Base-by-base conservation (phyloP, 2,888 invertebrate species). In the Drosophila merina region DNA sequence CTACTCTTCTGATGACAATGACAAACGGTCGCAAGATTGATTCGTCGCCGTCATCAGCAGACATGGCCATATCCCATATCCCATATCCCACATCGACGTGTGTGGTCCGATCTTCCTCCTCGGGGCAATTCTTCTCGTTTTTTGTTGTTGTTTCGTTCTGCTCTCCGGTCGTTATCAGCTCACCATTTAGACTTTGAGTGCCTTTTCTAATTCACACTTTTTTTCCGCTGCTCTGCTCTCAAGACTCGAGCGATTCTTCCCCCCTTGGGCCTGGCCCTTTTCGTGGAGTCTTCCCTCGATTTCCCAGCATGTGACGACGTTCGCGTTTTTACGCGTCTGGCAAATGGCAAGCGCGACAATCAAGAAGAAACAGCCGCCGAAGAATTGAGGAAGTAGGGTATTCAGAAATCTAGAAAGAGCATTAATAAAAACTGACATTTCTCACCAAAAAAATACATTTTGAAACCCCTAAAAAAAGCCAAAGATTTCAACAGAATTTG, bases 151-250 rank as follows among this genome's bases (percentile, higher is more conserved):
- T 14, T 36, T 57, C 20, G 42, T 33, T 45, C 4, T 44, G 25
- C 25, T 44, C 44, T 10, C 25, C 9, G 68, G 62, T 52, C 66
- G 54, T 72, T 75, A 79, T 79, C 79, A 72, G 57, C 62, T 64
- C 59, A 68, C 76, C 78, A 84, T 84, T 84, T 84, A 86, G 74
- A 86, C 83, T 75, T 62, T 86, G 83, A 84, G 83, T 86, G 86
- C 83, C 76, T 84, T 84, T 80, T 86, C 86, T 78, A 84, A 84
- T 84, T 84, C 83, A 86, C 83, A 84, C 83, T 84, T 86, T 80
- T 84, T 81, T 67, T 30, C 30, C 30, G 50, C 48, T 47, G 12
- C 45, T 55, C 25, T 25, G 20, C 44, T 25, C 20, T 20, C 44
- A 25, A 9, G 25, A 25, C 44, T 36, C 57, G 8, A 45, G 56